These are phyloP conservation scores for Chlorodrepanis virens DNA, from an alignment of 2,113 vertebrate genomes.

Conservation along the genomic window DNA sequence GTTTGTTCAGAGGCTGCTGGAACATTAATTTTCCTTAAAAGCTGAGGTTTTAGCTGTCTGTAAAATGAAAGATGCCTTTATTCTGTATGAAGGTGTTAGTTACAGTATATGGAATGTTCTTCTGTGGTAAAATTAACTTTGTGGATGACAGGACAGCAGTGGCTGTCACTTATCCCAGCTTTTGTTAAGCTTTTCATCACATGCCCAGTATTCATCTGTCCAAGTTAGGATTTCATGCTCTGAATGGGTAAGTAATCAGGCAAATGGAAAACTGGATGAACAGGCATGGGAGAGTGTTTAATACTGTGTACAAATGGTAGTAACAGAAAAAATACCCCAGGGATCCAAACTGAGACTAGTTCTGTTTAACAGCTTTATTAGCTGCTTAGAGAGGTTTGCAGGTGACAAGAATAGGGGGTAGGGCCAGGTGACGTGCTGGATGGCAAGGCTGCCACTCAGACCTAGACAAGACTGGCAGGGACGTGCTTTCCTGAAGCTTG, in stretches of 20 bases:
- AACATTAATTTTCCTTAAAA: neutral
- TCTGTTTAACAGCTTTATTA: neutral
- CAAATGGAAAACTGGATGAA: neutral
- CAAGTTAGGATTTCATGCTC: neutral
- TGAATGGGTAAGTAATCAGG: neutral
- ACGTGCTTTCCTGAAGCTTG: neutral
- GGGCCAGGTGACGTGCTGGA: neutral
- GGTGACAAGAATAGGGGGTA: neutral
- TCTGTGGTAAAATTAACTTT: neutral
- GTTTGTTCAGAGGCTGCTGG: neutral
- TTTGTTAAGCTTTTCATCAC: neutral
- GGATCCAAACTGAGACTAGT: neutral
- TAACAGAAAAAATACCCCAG: neutral
- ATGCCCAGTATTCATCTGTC: neutral
- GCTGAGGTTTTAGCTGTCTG: neutral
- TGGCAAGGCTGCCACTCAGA: neutral
- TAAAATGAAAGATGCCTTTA: neutral
- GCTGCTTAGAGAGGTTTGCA: neutral
- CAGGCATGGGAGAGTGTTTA: fast-evolving
- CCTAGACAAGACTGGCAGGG: neutral
- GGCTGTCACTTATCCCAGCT: neutral
- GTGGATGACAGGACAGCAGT: neutral
- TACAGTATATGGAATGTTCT: neutral
- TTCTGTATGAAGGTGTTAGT: neutral
- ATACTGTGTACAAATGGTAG: neutral